Base-by-base conservation (phyloP, 2,888 invertebrate genomes). In the Hydraecia micacea region DNA sequence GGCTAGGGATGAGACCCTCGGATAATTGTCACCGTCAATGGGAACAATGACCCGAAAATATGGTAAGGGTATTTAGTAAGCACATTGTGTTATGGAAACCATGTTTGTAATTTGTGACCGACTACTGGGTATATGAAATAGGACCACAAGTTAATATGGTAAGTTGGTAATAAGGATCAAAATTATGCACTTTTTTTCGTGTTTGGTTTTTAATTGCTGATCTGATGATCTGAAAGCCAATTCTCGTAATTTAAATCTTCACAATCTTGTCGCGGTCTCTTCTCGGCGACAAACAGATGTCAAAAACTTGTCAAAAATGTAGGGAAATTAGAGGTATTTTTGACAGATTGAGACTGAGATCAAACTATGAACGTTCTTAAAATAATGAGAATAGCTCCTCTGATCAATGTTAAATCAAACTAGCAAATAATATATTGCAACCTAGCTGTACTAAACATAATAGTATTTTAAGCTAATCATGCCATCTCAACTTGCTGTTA, bases 31-130 rank as follows among this genome's bases (percentile, higher is more conserved):
- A 90, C 75, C 73, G 86, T 72, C 89, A 90, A 86, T 89, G 91
- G 90, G 93, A 90, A 91, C 93, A 93, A 91, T 93, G 94, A 94
- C 93, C 95, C 90, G 88, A 85, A 86, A 90, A 90, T 89, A 91
- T 89, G 83, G 86, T 75, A 71, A 80, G 86, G 87, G 82, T 81
- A 86, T 83, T 82, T 82, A 88, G 77, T 77, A 74, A 66, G 55
- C 65, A 86, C 78, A 77, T 83, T 69, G 74, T 72, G 75, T 81
- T 79, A 73, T 68, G 71, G 87, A 85, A 89, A 78, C 42, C 73
- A 68, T 73, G 68, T 84, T 80, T 77, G 75, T 75, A 73, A 80
- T 83, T 82, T 81, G 79, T 87, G 36, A 73, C 42, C 42, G n/a
- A 39, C 36, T 77, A 66, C 11, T 32, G 46, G 18, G 11, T 66